These are phyloP conservation scores for Oophaga pumilio DNA, from an alignment of 2,113 vertebrate genomes.

Conservation along the genomic window DNA sequence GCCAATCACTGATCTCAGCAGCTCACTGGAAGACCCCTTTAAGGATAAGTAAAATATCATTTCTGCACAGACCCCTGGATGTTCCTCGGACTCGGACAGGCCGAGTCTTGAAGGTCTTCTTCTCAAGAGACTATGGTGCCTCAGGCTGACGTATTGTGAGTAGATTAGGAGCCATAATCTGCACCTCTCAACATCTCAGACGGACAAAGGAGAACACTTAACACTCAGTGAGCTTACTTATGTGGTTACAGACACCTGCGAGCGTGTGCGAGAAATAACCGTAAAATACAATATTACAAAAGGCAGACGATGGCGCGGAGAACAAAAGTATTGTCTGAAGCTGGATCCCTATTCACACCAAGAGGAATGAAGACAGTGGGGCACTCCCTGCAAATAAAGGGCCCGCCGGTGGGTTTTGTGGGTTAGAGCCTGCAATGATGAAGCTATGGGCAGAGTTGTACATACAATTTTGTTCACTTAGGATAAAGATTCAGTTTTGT, in stretches of 20 bases:
- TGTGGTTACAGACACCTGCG: slow-evolving; percentile 11
- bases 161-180: slow-evolving; percentile 15
- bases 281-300: not conserved
- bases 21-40: too few species aligned
- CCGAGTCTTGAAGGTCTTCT: not conserved
- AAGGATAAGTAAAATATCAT: too few species aligned
- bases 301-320: not conserved
- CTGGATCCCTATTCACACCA: not conserved
- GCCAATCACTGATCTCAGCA: too few species aligned
- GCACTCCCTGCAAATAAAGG: not conserved
- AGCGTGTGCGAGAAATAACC: not conserved
- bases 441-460: too few species aligned
- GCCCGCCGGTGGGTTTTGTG: too few species aligned
- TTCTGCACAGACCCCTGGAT: not conserved
- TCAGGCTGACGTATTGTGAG: slow-evolving; percentile 1
- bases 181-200: not conserved
- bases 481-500: too few species aligned
- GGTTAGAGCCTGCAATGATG: too few species aligned
- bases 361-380: not conserved
- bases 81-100: not conserved
- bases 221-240: not conserved
- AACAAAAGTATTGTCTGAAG: not conserved
- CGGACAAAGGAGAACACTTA: slow-evolving; percentile 16
- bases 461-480: too few species aligned
- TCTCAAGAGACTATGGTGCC: not conserved